Evolutionary conservation across 2,797 vertebrate genomes (phyloP), one percentile per base, ranked within the genome.

Genomic region (Caiman crocodilus): DNA sequence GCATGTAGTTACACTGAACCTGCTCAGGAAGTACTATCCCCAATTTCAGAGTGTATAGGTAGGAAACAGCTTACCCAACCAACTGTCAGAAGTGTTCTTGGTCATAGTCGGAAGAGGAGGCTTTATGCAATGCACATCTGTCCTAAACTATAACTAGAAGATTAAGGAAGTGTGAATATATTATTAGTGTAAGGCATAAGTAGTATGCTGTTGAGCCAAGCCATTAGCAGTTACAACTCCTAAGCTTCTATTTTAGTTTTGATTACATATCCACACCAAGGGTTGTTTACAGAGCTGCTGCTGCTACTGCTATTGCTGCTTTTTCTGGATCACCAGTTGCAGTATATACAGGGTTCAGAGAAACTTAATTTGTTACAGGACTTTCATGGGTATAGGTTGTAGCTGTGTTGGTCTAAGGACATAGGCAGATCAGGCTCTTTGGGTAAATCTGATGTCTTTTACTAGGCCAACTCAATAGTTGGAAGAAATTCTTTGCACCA

Each of bases 41-140:
- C 76, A 23, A 50, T 80, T 75, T 91, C 35, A 59, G 96, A 87
- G 55, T 80, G 32, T 61, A 79, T 59, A 28, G 26, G 67, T 79
- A 76, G 74, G 82, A 89, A 35, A 25, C 80, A 76, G 59, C 6
- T 82, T 25, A 5, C 20, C 4, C 15, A 17, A 65, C 25, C 79
- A 42, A 90, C 84, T 14, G 65, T 32, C 75, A 3, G 0, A 73
- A 3, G 76, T 8, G 4, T 56, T 61, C 58, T 4, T 75, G 91
- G 71, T 28, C 88, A 32, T 90, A 74, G 64, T 58, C 73, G 79
- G n/a, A 82, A 90, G 55, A 0, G 0, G 4, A 67, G 23, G 30
- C 3, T 14, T 28, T 17, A 0, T 71, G 77, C 64, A 83, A 15
- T 55, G 15, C 20, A 78, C 55, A 0, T 73, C 88, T 88, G 65